Conservation (phyloP, 2,888 invertebrate genomes). For the Euphydryas editha region DNA sequence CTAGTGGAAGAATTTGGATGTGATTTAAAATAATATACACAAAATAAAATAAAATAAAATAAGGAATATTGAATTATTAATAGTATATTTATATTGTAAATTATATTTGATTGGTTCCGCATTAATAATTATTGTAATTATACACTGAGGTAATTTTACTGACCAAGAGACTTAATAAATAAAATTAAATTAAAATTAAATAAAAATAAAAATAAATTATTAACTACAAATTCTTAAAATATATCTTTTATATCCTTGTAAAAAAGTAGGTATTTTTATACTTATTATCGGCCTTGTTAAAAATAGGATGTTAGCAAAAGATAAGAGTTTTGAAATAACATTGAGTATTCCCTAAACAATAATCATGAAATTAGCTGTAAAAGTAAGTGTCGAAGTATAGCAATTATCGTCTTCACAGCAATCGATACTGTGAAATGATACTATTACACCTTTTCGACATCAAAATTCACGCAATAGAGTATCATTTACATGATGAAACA, state of each 20-base stretch:
- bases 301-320: neutral
- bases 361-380: neutral
- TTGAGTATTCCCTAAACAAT: neutral
- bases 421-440: conserved; percentile 18
- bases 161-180: too few relatives aligned
- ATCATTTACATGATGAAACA: conserved; percentile 15
- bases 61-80: neutral
- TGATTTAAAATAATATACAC: neutral
- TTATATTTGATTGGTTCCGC: neutral
- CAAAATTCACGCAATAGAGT: conserved; percentile 14
- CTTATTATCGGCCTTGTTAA: neutral
- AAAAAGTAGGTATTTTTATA: too few relatives aligned
- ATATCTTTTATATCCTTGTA: too few relatives aligned
- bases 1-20: neutral
- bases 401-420: conserved; percentile 4
- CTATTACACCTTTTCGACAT: conserved; percentile 17
- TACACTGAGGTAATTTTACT: too few relatives aligned
- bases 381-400: conserved; percentile 3
- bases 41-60: neutral
- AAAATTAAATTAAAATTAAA: too few relatives aligned
- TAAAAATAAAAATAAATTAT: too few relatives aligned
- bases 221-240: too few relatives aligned
- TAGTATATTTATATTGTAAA: neutral
- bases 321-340: neutral
- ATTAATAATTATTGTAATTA: neutral